Base-by-base conservation (phyloP, 2,113 vertebrate species). In the Arenaria interpres region DNA sequence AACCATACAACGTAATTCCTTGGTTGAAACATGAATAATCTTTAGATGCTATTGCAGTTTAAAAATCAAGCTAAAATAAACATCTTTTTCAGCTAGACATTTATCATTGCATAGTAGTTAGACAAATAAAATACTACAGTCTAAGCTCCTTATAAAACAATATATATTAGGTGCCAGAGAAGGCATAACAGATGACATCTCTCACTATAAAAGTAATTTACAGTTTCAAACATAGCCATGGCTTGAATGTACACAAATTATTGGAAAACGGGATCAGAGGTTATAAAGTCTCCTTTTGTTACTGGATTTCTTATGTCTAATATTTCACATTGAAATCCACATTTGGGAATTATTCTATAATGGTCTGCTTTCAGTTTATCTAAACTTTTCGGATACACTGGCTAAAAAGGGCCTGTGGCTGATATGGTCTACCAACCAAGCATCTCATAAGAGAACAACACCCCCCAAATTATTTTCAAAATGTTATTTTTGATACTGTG, bases 1-100 rank as follows among this genome's bases (percentile, higher is more conserved):
- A 97, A 94, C 89, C 74, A 89, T 97, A 95, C 97, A 97, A 90
- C 92, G 82, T 95, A 98, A 91, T 85, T 97, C 91, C 97, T 98
- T 75, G 75, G 97, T 95, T 98, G 85, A 94, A 95, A 88, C 50
- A 48, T 75, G 77, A 92, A 96, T 92, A 91, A 95, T 93, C 92
- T 96, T 96, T 80, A 96, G 88, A 94, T 79, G 79, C 81, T 95
- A 82, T 97, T 96, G 64, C 86, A 89, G 75, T 93, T 95, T 74
- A 89, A 97, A 95, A 96, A 93, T 89, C 80, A 92, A 88, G 86
- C 87, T 93, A 92, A 96, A 95, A 93, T 97, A 97, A 97, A 95
- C 79, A 80, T 92, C 28, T 95, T 97, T 97, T 97, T 95, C 51
- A 67, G 72, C 62, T 88, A 93, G 93, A 72, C 54, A 95, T 96